Conservation (phyloP, 2,888 invertebrate species). For the Clistopyga incitator region DNA sequence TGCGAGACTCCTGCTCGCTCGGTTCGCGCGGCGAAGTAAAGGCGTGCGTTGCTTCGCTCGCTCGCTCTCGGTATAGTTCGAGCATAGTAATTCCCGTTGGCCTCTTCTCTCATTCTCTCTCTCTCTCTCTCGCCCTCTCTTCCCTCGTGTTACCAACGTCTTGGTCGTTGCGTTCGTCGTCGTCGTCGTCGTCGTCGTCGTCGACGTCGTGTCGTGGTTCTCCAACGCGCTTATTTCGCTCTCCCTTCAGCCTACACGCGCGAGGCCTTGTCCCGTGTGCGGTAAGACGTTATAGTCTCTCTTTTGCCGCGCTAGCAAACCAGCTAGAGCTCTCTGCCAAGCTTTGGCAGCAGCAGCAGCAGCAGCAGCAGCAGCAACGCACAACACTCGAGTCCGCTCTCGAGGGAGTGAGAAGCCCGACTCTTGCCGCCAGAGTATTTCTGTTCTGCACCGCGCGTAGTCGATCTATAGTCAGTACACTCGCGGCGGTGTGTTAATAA, state of each 20-base stretch:
- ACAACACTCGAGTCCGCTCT: constrained; percentile 63
- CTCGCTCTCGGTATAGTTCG: constrained; percentile 69
- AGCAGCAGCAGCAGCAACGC: constrained; percentile 49
- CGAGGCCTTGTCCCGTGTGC: constrained; percentile 66
- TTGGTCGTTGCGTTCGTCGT: constrained; percentile 46
- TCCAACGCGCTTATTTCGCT: constrained; percentile 55
- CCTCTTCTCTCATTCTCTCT: constrained; percentile 65
- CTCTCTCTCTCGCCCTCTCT: constrained; percentile 55
- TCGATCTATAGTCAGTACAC: constrained; percentile 26
- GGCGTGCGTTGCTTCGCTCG: constrained; percentile 54
- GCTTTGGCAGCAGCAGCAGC: constrained; percentile 76
- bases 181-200: constrained; percentile 42
- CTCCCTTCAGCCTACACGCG: constrained; percentile 61
- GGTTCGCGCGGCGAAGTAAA: constrained; percentile 49
- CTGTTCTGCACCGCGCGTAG: constrained; percentile 72
- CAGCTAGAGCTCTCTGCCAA: constrained; percentile 71
- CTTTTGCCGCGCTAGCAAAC: constrained; percentile 49
- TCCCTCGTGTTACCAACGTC: constrained; percentile 32
- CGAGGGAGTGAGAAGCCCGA: constrained; percentile 62
- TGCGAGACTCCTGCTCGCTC: constrained; percentile 50
- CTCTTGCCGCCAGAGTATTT: constrained; percentile 75
- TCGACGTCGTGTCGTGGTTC: constrained; percentile 45
- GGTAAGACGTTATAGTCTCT: constrained; percentile 69
- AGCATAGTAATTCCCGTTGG: constrained; percentile 80
- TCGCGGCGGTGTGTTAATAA: constrained; percentile 40